Conservation (phyloP, 2,888 invertebrate species). For the Drosophila peninsularis region DNA sequence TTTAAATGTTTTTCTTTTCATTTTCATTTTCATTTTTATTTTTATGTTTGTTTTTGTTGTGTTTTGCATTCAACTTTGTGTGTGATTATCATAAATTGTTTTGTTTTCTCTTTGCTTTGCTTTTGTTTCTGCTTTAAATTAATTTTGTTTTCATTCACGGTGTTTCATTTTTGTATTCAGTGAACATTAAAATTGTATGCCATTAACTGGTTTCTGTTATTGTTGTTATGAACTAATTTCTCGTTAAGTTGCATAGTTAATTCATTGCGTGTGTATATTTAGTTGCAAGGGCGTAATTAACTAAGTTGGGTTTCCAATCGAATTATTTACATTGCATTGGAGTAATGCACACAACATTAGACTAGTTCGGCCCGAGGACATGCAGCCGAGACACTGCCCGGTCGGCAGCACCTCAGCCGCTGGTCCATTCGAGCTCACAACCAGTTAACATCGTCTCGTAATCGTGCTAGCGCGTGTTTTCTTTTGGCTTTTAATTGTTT, state of each 20-base stretch:
- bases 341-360: slow-evolving; percentile 80
- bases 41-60: slow-evolving; percentile 26
- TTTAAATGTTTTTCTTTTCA: slow-evolving; percentile 28
- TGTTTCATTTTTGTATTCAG: slow-evolving; percentile 45
- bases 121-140: slow-evolving; percentile 24
- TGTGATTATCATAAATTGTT: slow-evolving; percentile 69
- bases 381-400: slow-evolving; percentile 52
- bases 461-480: slow-evolving; percentile 44
- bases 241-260: slow-evolving; percentile 60
- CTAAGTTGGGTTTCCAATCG: slow-evolving; percentile 46
- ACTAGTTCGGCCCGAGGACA: slow-evolving; percentile 64
- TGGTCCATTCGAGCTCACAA: slow-evolving; percentile 67
- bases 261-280: slow-evolving; percentile 51
- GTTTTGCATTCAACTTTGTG: slow-evolving; percentile 45
- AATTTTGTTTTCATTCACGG: slow-evolving; percentile 31
- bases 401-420: slow-evolving; percentile 50
- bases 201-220: slow-evolving; percentile 50
- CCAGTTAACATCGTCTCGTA: slow-evolving; percentile 67
- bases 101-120: slow-evolving; percentile 18
- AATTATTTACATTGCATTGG: slow-evolving; percentile 72
- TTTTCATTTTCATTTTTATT: too few species aligned
- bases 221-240: slow-evolving; percentile 56
- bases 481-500: slow-evolving; percentile 16
- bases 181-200: slow-evolving; percentile 73
- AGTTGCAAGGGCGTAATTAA: slow-evolving; percentile 57